Evolutionary conservation across 2,888 invertebrate genomes (phyloP).

Genomic region (Diadromus collaris): DNA sequence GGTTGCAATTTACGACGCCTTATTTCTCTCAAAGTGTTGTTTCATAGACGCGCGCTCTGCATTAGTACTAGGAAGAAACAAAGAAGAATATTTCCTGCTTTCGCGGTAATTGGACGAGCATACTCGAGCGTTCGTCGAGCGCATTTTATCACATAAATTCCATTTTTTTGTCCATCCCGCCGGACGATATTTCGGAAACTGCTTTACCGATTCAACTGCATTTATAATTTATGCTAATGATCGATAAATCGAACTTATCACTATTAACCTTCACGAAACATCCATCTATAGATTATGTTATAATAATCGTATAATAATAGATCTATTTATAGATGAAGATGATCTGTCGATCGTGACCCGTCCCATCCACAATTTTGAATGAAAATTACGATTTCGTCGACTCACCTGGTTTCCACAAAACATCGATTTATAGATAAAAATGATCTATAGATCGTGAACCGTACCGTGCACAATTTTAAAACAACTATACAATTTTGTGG

Average conservation of each 20-base stretch:
- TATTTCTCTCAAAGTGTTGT: not conserved
- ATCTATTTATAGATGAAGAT: too few relatives aligned
- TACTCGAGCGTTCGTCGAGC: slow-evolving; percentile 11
- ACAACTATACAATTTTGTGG: too few relatives aligned
- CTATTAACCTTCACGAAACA: not conserved
- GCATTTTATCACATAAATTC: not conserved
- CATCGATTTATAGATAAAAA: not conserved
- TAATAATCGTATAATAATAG: too few relatives aligned
- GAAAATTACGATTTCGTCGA: not conserved
- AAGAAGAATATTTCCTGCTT: slow-evolving; percentile 26
- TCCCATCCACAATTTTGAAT: not conserved
- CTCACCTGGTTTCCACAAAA: not conserved
- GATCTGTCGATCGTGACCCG: too few relatives aligned
- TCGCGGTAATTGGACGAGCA: slow-evolving; percentile 27
- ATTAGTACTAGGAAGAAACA: slow-evolving; percentile 16
- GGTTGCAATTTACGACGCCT: slow-evolving; percentile 15
- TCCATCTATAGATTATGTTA: not conserved
- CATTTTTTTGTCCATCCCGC: too few relatives aligned
- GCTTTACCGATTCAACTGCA: too few relatives aligned
- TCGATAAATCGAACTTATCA: too few relatives aligned
- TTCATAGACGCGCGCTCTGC: not conserved
- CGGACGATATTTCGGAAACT: too few relatives aligned
- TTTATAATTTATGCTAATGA: too few relatives aligned
- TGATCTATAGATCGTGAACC: slow-evolving; percentile 1
- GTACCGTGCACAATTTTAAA: too few relatives aligned